Percentiles rank a stretch among this genome's conserved stretches.
Conservation (phyloP, 2,888 invertebrate species). For the Noctua janthe region DNA sequence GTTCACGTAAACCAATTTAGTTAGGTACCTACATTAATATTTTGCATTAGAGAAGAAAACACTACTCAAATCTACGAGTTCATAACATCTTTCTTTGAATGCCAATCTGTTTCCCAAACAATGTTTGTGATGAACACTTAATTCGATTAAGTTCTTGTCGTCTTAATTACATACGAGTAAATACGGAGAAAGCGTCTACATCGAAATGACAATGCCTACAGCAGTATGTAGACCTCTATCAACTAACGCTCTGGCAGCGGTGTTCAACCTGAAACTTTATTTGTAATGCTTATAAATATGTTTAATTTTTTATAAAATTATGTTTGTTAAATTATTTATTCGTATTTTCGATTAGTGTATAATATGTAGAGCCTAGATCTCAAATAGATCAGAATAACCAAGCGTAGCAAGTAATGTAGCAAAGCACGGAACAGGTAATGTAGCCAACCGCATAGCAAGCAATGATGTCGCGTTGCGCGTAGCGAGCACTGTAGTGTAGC, state of each 20-base stretch:
- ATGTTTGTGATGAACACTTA: slow-evolving; percentile 9
- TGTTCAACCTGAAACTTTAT: slow-evolving; percentile 17
- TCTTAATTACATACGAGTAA: slow-evolving; percentile 41
- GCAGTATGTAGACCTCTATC: slow-evolving; percentile 31
- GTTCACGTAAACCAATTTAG: not conserved
- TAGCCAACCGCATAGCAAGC: not conserved
- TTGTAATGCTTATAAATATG: not conserved
- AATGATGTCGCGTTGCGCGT: not conserved
- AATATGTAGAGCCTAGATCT: not conserved
- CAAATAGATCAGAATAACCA: not conserved
- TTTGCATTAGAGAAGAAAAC: not conserved
- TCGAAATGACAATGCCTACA: slow-evolving; percentile 45
- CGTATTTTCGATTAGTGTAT: not conserved
- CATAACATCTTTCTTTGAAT: slow-evolving; percentile 14
- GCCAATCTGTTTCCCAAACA: slow-evolving; percentile 17
- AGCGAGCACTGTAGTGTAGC: not conserved
- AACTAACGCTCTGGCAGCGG: slow-evolving; percentile 26
- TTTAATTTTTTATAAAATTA: not conserved
- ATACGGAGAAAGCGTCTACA: slow-evolving; percentile 50
- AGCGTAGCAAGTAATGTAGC: not conserved
- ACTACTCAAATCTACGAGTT: not conserved
- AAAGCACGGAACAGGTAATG: not conserved
- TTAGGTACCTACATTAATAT: not conserved
- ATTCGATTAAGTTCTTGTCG: slow-evolving; percentile 19
- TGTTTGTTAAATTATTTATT: not conserved